Base-by-base conservation (phyloP, 2,113 vertebrate species). In the Semnornis frantzii region DNA sequence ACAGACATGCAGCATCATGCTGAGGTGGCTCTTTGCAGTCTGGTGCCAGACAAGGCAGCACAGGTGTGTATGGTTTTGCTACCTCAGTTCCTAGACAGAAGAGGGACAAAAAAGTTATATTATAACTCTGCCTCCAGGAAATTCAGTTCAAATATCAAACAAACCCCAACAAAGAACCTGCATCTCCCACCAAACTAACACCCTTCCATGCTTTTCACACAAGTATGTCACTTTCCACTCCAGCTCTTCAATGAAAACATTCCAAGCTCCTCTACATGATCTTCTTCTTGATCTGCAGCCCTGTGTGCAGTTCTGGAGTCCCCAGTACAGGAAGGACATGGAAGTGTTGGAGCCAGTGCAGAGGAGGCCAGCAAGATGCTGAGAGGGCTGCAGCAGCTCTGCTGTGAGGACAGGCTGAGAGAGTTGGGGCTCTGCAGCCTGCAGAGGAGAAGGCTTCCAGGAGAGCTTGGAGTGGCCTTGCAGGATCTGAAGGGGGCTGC, bases 11-110 rank as follows among this genome's bases (percentile, higher is more conserved):
- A 76, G 77, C 94, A 73, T 59, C 93, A 90, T 44, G 73, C 90
- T 6, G n/a, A 93, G 88, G 50, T 44, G 94, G 63, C 46, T 97
- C 95, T 89, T 97, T 96, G 87, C 90, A 94, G 64, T 97, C 95
- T 68, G 97, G 89, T n/a, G 94, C 71, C 85, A 99, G 97, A 82
- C 63, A 98, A 87, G 95, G 93, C 66, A 98, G 97, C 24, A 99
- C 97, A 48, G 99, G 98, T 21, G 99, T 99, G 93, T 99, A 99
- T 4, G 99, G 99, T 96, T 99, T 98, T 95, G 98, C 98, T 39
- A 99, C 97, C 93, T 99, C 99, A 48, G 96, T 96, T 85, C 96
- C 99, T 99, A 94, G 25, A 76, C 9, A 87, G 70, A 25, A 78
- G 76, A 87, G 11, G 23, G 0, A 44, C 44, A 44, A 44, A 44